Conservation (phyloP, 1,140 invertebrate species). For the Bombus haemorrhoidalis region DNA sequence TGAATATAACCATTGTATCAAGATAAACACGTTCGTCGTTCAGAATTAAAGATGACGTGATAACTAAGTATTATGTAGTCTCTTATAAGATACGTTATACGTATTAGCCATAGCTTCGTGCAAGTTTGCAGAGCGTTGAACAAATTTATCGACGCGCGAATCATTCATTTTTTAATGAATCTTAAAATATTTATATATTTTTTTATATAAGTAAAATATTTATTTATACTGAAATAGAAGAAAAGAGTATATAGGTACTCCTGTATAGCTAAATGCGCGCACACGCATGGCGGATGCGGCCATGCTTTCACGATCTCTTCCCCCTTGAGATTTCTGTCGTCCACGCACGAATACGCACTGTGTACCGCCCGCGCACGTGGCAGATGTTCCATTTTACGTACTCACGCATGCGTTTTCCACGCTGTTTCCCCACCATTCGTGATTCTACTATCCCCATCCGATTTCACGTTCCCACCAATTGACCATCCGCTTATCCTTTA, state of each 20-base stretch:
- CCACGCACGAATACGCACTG: constrained; percentile 69
- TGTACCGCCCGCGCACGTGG: constrained; percentile 75
- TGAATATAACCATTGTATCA: too few species aligned
- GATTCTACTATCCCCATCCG: constrained; percentile 32
- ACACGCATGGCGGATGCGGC: constrained; percentile 75
- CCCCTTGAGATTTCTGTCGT: constrained; percentile 66
- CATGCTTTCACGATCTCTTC: constrained; percentile 71
- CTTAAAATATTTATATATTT: too few species aligned
- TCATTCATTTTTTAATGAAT: too few species aligned
- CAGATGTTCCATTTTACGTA: constrained; percentile 73
- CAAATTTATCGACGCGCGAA: too few species aligned
- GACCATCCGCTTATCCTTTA: neutral
- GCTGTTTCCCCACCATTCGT: constrained; percentile 38
- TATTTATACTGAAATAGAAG: neutral
- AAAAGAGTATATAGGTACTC: constrained; percentile 27
- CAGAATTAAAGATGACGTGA: too few species aligned
- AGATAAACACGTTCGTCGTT: too few species aligned
- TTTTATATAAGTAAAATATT: neutral
- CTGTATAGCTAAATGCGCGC: constrained; percentile 29
- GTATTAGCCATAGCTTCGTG: too few species aligned
- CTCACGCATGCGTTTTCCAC: constrained; percentile 69
- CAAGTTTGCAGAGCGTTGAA: too few species aligned
- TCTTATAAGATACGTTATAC: too few species aligned
- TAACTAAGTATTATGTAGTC: too few species aligned
- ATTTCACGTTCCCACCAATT: constrained; percentile 18